These are phyloP conservation scores for Acanthopagrus latus DNA, from an alignment of 2,797 vertebrate species.

Conservation along the genomic window DNA sequence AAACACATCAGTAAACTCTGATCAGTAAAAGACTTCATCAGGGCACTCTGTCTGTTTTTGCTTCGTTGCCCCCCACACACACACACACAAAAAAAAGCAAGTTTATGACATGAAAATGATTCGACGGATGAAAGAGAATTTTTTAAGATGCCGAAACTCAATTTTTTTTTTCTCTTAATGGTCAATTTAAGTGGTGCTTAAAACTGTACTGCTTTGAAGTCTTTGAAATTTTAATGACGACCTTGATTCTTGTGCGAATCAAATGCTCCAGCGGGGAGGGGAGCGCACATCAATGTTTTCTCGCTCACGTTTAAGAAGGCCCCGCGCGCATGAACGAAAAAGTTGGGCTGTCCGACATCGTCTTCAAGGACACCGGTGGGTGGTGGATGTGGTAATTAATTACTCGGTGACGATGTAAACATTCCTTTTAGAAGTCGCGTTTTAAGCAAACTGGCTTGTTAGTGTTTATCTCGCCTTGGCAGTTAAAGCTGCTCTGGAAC, in stretches of 20 bases:
- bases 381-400: constrained; percentile 61
- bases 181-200: constrained; percentile 71
- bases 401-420: constrained; percentile 58
- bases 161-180: constrained; percentile 63
- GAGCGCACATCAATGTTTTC: constrained; percentile 46
- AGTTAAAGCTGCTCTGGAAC: constrained; percentile 31
- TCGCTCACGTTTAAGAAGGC: constrained; percentile 39
- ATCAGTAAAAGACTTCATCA: no score
- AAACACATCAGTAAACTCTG: constrained; percentile 33
- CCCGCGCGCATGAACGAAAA: constrained; percentile 27
- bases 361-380: constrained; percentile 66
- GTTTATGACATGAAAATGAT: constrained; percentile 64
- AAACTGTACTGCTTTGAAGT: constrained; percentile 71
- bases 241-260: constrained; percentile 73
- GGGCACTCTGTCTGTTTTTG: constrained; percentile 35
- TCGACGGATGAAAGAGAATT: constrained; percentile 74
- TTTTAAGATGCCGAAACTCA: constrained; percentile 43
- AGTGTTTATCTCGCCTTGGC: constrained; percentile 37
- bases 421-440: constrained; percentile 47
- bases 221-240: constrained; percentile 76
- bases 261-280: constrained; percentile 41
- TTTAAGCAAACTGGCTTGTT: constrained; percentile 41
- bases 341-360: constrained; percentile 52
- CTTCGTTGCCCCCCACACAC: constrained; percentile 10
- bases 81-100: constrained; percentile 11